phyloP scores from a whole-genome alignment of 2,113 vertebrate genomes.

The Nymphicus hollandicus region DNA sequence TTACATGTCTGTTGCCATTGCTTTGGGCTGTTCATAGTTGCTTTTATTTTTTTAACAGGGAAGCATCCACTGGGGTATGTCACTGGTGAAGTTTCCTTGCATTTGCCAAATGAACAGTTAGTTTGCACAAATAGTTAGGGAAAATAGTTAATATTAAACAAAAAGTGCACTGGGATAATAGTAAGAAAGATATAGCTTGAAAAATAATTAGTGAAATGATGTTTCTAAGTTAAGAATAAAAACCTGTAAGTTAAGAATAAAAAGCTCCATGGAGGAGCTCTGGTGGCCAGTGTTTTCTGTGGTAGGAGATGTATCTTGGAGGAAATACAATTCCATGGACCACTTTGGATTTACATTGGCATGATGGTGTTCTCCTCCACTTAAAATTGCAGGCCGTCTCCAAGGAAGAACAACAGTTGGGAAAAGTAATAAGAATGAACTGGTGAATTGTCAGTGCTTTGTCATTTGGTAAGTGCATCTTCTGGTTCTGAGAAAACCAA shows the following conservation, averaged over 20 bases:
- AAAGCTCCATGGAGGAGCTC: not conserved
- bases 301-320: not conserved
- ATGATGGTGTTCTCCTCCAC: not conserved
- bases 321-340: not conserved
- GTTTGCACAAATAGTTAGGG: conserved; percentile 41
- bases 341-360: accelerated
- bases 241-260: not conserved
- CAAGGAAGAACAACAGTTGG: not conserved
- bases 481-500: not conserved
- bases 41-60: conserved; percentile 37
- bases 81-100: not conserved
- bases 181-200: not conserved
- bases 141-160: not conserved
- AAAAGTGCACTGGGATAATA: not conserved
- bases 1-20: not conserved
- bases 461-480: not conserved
- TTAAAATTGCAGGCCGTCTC: not conserved
- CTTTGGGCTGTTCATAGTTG: not conserved
- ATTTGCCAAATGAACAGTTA: conserved; percentile 54
- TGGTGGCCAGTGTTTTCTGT: not conserved
- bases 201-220: not conserved
- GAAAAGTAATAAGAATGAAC: not conserved
- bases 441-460: not conserved
- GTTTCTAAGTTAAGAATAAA: not conserved
- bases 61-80: conserved; percentile 1